Evolutionary conservation across 1,140 invertebrate genomes (phyloP).

Genomic region (Camponotus pennsylvanicus): DNA sequence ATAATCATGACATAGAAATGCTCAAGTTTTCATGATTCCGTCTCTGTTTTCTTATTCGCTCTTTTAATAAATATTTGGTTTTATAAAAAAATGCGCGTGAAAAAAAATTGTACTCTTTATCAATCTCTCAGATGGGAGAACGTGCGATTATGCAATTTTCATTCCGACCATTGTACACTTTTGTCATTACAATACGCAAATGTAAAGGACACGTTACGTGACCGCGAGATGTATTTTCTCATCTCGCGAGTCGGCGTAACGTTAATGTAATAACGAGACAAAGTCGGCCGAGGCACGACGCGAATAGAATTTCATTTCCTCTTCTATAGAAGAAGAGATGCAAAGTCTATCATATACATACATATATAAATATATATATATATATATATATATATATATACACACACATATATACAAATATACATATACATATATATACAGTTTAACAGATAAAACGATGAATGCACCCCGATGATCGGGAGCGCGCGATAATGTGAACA

Average conservation of each 20-base stretch:
- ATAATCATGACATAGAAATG: background rate
- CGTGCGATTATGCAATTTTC: background rate
- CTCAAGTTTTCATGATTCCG: background rate
- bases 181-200: background rate
- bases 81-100: background rate
- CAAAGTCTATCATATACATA: conserved; percentile 45
- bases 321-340: conserved; percentile 26
- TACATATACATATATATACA: background rate
- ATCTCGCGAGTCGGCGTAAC: conserved; percentile 51
- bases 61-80: background rate
- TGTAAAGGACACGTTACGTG: conserved; percentile 8
- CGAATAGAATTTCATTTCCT: conserved; percentile 62
- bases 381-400: conserved; percentile 12
- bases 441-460: conserved; percentile 58
- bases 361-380: conserved; percentile 6
- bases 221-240: conserved; percentile 31
- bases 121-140: background rate
- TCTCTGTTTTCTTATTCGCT: background rate
- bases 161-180: conserved; percentile 1
- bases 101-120: background rate
- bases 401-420: conserved; percentile 13
- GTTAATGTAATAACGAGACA: conserved; percentile 59
- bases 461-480: conserved; percentile 25
- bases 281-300: conserved; percentile 56
- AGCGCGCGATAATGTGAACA: conserved; percentile 30